Conservation (phyloP, 2,113 vertebrate genomes). For the Quiscalus mexicanus region DNA sequence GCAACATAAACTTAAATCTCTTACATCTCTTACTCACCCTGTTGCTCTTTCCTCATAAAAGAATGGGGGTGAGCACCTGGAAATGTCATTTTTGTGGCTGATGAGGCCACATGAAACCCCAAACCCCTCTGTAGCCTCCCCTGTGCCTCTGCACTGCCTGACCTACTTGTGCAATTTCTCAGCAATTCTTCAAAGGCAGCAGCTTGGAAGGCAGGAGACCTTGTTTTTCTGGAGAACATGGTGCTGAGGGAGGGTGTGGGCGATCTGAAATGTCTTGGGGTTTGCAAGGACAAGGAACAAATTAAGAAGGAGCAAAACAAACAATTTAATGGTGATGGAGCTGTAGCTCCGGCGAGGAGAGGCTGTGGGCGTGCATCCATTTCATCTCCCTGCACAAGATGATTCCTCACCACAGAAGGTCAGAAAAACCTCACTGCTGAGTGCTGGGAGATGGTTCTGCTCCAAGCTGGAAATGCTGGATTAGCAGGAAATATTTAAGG, state of each 20-base stretch:
- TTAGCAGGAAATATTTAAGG: constrained; percentile 51
- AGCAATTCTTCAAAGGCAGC: neutral
- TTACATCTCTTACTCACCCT: neutral
- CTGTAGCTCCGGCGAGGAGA: neutral
- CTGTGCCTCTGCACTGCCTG: neutral
- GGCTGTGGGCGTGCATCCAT: constrained; percentile 44
- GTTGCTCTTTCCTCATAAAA: neutral
- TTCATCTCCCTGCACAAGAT: constrained; percentile 29
- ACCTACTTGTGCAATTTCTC: neutral
- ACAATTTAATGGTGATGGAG: constrained; percentile 47
- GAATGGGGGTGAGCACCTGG: neutral
- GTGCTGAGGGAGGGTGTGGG: constrained; percentile 28
- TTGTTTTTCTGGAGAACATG: constrained; percentile 31
- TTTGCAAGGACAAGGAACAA: constrained; percentile 50
- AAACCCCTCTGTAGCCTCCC: neutral
- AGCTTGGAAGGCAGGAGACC: neutral
- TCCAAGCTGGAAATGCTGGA: constrained; percentile 52
- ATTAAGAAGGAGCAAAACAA: constrained; percentile 32
- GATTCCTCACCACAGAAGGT: constrained; percentile 10
- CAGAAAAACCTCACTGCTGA: constrained; percentile 4
- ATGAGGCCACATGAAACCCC: neutral
- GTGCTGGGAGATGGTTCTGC: constrained; percentile 12
- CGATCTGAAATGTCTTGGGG: constrained; percentile 15
- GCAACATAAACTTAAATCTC: neutral
- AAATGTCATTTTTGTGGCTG: neutral